Conservation (phyloP, 2,797 vertebrate species). For the Hafferia zeledoni region DNA sequence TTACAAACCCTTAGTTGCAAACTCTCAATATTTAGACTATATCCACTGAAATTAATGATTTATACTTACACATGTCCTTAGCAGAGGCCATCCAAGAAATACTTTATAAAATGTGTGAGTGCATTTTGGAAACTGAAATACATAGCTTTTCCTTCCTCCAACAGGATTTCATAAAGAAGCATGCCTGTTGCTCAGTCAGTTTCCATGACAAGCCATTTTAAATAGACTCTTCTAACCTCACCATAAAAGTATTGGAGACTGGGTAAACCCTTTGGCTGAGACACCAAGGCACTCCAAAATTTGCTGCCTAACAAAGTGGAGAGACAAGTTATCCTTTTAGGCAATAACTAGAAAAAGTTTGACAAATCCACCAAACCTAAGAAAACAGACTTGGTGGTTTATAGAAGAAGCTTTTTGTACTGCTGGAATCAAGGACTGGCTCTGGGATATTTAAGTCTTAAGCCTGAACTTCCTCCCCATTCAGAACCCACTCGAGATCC, state of each 20-base stretch:
- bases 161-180: neutral
- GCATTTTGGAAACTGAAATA: neutral
- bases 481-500: neutral
- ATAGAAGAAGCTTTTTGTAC: neutral
- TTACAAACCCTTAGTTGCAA: neutral
- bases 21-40: neutral
- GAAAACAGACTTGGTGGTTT: neutral
- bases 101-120: neutral
- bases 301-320: neutral
- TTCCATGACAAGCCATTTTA: neutral
- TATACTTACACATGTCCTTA: neutral
- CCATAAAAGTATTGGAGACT: neutral
- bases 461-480: neutral
- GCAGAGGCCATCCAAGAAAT: neutral
- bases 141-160: neutral
- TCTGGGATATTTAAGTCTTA: neutral
- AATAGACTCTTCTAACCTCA: neutral
- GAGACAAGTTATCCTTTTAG: neutral
- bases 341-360: neutral
- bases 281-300: neutral
- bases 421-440: neutral
- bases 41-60: neutral
- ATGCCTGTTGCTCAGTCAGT: neutral
- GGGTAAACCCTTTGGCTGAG: neutral
- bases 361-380: neutral